Conservation (phyloP, 2,888 invertebrate species). For the Perdita meconis region DNA sequence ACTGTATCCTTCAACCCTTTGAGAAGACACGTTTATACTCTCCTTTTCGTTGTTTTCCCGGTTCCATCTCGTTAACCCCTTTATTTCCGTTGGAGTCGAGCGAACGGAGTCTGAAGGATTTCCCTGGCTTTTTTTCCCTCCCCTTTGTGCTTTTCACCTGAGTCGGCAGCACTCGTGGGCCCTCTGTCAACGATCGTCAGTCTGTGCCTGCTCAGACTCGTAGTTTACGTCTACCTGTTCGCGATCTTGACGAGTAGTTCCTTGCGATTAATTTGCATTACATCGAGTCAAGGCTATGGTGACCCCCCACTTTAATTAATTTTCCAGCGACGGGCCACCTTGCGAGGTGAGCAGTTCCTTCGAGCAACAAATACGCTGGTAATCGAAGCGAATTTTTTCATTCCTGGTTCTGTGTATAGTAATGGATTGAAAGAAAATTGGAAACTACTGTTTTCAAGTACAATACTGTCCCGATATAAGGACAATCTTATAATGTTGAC, state of each 20-base stretch:
- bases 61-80: conserved; percentile 72
- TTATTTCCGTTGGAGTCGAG: conserved; percentile 63
- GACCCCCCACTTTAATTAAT: conserved; percentile 45
- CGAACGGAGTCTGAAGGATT: conserved; percentile 63
- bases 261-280: conserved; percentile 50
- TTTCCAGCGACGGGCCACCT: conserved; percentile 8
- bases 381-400: background rate
- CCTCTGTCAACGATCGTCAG: conserved; percentile 54
- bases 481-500: no score
- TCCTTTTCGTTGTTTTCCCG: conserved; percentile 67
- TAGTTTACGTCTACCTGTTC: conserved; percentile 31
- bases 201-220: background rate
- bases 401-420: background rate
- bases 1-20: conserved; percentile 71
- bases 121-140: conserved; percentile 35
- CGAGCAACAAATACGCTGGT: conserved; percentile 38
- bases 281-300: conserved; percentile 41
- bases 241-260: conserved; percentile 41
- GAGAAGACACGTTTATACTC: conserved; percentile 69
- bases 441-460: background rate
- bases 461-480: no score
- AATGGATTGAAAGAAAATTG: background rate
- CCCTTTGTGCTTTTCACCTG: conserved; percentile 60
- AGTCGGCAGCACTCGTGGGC: conserved; percentile 43
- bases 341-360: background rate